A percentile compares a stretch with the other conserved stretches of the same genome.
phyloP scores from a whole-genome alignment of 2,797 vertebrate genomes.

The Tadarida brasiliensis region DNA sequence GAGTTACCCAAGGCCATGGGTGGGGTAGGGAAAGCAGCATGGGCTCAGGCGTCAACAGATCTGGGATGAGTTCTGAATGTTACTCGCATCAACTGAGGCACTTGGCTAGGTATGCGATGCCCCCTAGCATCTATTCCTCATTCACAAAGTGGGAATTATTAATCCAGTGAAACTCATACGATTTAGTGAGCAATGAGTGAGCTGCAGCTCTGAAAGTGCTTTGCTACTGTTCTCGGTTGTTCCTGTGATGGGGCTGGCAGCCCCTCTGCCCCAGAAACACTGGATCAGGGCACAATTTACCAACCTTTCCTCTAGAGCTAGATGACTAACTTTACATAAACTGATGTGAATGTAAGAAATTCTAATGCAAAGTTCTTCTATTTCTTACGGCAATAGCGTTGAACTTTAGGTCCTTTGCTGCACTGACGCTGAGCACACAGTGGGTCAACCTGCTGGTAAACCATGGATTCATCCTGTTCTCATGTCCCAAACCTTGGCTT shows the following conservation, averaged over 20 bases:
- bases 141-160: not conserved
- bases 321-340: not conserved
- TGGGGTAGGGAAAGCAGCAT: not conserved
- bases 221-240: not conserved
- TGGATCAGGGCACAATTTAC: not conserved
- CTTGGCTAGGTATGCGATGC: not conserved
- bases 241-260: not conserved
- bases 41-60: not conserved
- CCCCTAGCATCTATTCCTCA: not conserved
- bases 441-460: not conserved
- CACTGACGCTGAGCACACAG: not conserved
- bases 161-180: not conserved
- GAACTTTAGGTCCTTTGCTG: not conserved
- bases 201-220: not conserved
- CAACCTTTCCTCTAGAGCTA: not conserved
- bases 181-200: not conserved
- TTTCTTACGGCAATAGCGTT: not conserved
- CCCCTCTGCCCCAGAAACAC: not conserved
- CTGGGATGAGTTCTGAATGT: not conserved
- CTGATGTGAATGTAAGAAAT: not conserved
- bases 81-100: not conserved
- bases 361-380: not conserved
- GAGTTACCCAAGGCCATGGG: not conserved
- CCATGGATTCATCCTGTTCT: not conserved
- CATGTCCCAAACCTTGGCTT: not conserved